These are phyloP conservation scores for Myripristis murdjan DNA, from an alignment of 2,797 vertebrate genomes.

Conservation along the genomic window DNA sequence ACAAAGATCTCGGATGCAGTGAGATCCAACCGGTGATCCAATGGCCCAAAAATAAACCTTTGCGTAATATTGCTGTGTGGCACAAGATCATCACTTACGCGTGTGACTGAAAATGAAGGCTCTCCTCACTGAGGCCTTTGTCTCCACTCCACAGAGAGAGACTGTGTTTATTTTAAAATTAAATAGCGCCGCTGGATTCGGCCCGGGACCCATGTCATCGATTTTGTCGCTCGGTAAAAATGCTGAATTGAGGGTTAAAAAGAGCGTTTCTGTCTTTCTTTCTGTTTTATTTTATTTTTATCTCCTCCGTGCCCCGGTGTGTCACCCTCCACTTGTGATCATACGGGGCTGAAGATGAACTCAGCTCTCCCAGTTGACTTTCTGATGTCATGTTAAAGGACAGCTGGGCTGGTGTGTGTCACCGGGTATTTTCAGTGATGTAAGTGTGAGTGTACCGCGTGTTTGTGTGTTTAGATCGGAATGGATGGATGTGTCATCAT, in stretches of 20 bases:
- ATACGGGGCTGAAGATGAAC: slow-evolving; percentile 57
- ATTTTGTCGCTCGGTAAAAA: slow-evolving; percentile 2
- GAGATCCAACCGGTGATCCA: neutral
- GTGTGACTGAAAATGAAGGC: neutral
- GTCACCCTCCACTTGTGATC: slow-evolving; percentile 38
- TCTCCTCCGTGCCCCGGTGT: slow-evolving; percentile 1
- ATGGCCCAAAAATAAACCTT: neutral
- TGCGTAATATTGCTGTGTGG: slow-evolving; percentile 1
- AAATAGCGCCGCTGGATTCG: neutral
- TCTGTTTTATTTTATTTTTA: no score
- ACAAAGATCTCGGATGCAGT: slow-evolving; percentile 17
- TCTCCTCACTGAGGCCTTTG: neutral
- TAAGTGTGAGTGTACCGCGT: slow-evolving; percentile 66
- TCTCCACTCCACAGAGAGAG: neutral
- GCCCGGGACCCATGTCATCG: neutral
- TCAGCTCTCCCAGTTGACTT: slow-evolving; percentile 72
- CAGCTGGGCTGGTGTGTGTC: slow-evolving; percentile 75
- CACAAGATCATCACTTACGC: slow-evolving; percentile 8
- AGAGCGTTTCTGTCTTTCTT: neutral
- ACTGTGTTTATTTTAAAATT: neutral
- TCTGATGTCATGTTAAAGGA: slow-evolving; percentile 75
- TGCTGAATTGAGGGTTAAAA: neutral
- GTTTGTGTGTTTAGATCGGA: slow-evolving; percentile 52
- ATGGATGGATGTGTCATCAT: slow-evolving; percentile 67
- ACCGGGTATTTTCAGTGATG: slow-evolving; percentile 80